Evolutionary conservation across 2,797 vertebrate species (phyloP).

Genomic region (Xenops minutus): DNA sequence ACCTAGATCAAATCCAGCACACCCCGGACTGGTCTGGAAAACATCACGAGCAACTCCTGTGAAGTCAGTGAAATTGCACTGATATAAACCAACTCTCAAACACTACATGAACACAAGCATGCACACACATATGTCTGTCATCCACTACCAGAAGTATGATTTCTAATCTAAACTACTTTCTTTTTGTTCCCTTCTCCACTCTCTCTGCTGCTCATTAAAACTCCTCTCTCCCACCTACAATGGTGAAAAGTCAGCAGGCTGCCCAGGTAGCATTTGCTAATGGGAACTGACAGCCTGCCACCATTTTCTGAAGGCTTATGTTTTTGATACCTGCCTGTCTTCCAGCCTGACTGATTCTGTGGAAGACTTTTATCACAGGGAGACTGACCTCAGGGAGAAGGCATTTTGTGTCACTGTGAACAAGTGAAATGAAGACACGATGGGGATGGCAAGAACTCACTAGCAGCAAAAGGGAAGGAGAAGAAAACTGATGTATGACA

Average conservation of each 20-base stretch:
- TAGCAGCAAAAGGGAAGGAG: constrained; percentile 1
- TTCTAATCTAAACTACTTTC: neutral
- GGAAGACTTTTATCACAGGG: constrained; percentile 41
- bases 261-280: constrained; percentile 23
- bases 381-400: constrained; percentile 52
- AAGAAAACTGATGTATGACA: constrained; percentile 21
- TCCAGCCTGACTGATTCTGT: constrained; percentile 34
- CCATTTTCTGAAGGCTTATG: neutral
- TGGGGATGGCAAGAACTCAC: neutral
- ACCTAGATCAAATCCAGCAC: neutral
- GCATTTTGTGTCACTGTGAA: constrained; percentile 45
- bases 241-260: constrained; percentile 28
- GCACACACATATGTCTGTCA: neutral
- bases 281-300: constrained; percentile 52
- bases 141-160: neutral
- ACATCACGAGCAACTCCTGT: neutral
- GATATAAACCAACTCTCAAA: neutral
- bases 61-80: neutral
- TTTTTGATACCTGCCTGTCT: constrained; percentile 45
- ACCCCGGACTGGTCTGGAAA: neutral
- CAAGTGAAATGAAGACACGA: neutral
- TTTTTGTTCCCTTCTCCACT: neutral
- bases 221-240: neutral
- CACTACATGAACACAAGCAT: neutral
- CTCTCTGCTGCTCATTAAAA: constrained; percentile 61